Evolutionary conservation across 2,888 invertebrate species (phyloP), one percentile per base, ranked within the genome.

Genomic region (Dendrolimus pini): DNA sequence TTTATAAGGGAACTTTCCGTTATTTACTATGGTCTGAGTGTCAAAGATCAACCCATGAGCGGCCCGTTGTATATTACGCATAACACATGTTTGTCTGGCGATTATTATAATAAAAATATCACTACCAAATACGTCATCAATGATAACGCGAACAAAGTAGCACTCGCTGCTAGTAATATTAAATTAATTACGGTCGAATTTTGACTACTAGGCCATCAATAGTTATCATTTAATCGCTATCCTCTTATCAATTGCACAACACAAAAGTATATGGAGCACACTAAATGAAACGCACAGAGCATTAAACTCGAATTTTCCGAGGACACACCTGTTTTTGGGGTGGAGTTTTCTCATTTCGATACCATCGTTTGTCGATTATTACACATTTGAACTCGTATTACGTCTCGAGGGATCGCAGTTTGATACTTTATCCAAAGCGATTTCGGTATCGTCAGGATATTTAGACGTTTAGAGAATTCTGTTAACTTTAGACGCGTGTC

Each of bases 261-360:
- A 55, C 60, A 58, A 65, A 74, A 70, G 72, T 71, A 78, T 73
- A 75, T 72, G 66, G 74, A 70, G 75, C 75, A 70, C 72, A 70
- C 72, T 72, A 80, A 85, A 84, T 82, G 82, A 85, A 87, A 81
- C 76, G 81, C 76, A 75, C 79, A 77, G 74, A 78, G 80, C 83
- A 84, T 88, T 86, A 85, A 84, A 84, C 83, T 80, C 78, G 82
- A 82, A 82, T 85, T 81, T 79, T 71, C 77, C 73, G 65, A 65
- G 65, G 66, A 67, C 79, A 71, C 88, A 87, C 87, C 85, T 88
- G 87, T 76, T 76, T 72, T 64, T 67, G 67, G 71, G 68, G 30
- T 61, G 69, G 64, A 63, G 64, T 68, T 69, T 74, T 74, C 74
- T 58, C 77, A 71, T 62, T 65, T 67, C 61, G 56, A 54, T 57